Evolutionary conservation across 2,888 invertebrate genomes (phyloP).

Genomic region (Lithophane ornitopus): DNA sequence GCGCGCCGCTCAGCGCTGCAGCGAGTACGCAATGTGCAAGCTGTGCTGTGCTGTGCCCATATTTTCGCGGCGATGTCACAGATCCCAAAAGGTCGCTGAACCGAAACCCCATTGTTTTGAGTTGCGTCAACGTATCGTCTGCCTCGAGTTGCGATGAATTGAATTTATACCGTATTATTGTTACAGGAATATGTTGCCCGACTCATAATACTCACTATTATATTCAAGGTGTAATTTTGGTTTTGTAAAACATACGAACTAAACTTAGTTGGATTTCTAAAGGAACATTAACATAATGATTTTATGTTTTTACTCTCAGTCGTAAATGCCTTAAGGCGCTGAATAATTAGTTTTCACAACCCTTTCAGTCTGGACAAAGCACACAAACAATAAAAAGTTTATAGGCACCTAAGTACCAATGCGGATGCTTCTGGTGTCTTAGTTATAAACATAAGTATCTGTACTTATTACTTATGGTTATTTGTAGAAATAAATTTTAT

Average conservation of each 20-base stretch:
- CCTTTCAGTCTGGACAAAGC: slow-evolving; percentile 21
- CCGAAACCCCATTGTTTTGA: slow-evolving; percentile 88
- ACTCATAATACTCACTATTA: slow-evolving; percentile 79
- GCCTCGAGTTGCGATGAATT: slow-evolving; percentile 84
- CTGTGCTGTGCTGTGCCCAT: slow-evolving; percentile 81
- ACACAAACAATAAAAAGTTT: slow-evolving; percentile 22
- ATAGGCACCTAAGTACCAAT: not conserved
- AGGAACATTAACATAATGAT: slow-evolving; percentile 11
- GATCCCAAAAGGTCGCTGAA: slow-evolving; percentile 88
- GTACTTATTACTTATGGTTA: not conserved
- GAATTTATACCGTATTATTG: slow-evolving; percentile 86
- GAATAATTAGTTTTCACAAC: slow-evolving; percentile 32
- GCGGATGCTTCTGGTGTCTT: slow-evolving; percentile 37
- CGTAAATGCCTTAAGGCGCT: slow-evolving; percentile 22
- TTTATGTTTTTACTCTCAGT: slow-evolving; percentile 16
- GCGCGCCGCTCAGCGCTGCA: slow-evolving; percentile 53
- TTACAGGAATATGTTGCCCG: slow-evolving; percentile 79
- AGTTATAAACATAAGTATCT: not conserved
- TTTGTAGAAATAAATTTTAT: slow-evolving; percentile 21
- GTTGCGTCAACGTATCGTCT: slow-evolving; percentile 89
- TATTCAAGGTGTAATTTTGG: slow-evolving; percentile 70
- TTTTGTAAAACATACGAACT: slow-evolving; percentile 68
- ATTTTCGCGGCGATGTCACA: slow-evolving; percentile 89
- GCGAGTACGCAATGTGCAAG: slow-evolving; percentile 76
- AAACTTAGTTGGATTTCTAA: slow-evolving; percentile 31